phyloP scores from a whole-genome alignment of 2,113 vertebrate genomes.

The Gopherus flavomarginatus region DNA sequence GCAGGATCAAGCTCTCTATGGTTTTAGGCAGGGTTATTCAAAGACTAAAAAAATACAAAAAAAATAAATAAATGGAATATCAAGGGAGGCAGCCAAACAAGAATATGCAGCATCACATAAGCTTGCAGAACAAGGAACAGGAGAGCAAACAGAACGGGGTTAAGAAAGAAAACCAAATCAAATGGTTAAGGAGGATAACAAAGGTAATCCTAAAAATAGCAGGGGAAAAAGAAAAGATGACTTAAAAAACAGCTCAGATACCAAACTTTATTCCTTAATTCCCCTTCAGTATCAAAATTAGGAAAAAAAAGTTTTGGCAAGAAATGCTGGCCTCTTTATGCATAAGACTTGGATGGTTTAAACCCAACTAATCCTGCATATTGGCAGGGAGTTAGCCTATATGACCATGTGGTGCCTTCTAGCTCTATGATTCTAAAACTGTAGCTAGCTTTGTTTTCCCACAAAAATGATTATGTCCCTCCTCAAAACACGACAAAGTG shows the following conservation, averaged over 20 bases:
- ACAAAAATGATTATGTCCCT: background rate
- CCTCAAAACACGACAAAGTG: background rate
- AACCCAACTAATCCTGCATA: background rate
- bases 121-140: background rate
- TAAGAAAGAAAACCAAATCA: background rate
- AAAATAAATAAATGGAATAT: fast-evolving
- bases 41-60: background rate
- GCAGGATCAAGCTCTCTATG: background rate
- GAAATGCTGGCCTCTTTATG: background rate
- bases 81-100: background rate
- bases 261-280: background rate
- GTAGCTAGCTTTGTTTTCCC: background rate
- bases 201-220: background rate
- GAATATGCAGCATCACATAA: background rate
- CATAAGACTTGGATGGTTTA: background rate
- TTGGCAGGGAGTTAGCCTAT: background rate
- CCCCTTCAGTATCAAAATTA: background rate
- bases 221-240: background rate
- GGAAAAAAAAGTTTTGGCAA: background rate
- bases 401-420: background rate
- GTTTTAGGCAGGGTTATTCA: background rate
- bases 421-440: background rate
- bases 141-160: fast-evolving
- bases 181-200: background rate
- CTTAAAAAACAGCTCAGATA: background rate